Evolutionary conservation across 2,888 invertebrate species (phyloP).

Genomic region (Prosopocoilus inquinatus): DNA sequence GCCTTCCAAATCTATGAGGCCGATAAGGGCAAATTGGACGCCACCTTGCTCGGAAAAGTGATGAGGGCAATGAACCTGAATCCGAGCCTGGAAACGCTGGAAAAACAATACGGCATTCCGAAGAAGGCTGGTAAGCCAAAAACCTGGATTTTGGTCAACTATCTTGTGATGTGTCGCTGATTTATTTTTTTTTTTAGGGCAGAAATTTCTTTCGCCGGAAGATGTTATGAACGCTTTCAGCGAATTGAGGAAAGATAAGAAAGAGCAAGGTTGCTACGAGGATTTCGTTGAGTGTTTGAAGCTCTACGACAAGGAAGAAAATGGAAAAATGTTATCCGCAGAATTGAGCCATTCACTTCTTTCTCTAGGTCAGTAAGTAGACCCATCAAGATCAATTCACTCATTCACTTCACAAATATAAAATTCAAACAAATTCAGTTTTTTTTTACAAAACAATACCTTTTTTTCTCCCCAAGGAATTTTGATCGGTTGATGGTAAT

Average conservation of each 20-base stretch:
- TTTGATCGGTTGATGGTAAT: background rate
- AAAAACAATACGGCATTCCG: constrained; percentile 92
- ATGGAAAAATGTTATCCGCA: constrained; percentile 92
- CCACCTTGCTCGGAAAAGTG: constrained; percentile 83
- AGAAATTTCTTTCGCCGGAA: constrained; percentile 88
- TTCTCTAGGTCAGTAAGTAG: constrained; percentile 71
- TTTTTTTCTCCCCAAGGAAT: too few species aligned
- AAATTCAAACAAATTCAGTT: background rate
- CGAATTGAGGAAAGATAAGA: constrained; percentile 84
- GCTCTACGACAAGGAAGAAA: constrained; percentile 97
- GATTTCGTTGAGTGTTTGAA: constrained; percentile 99
- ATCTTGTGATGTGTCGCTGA: background rate
- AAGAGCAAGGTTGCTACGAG: constrained; percentile 93
- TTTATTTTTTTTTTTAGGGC: constrained; percentile 51
- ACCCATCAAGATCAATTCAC: too few species aligned
- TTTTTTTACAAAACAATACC: too few species aligned
- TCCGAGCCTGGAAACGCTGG: constrained; percentile 88
- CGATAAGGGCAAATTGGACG: constrained; percentile 86
- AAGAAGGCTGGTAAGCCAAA: constrained; percentile 85
- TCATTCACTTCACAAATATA: background rate
- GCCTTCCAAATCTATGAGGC: constrained; percentile 50
- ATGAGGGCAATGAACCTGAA: constrained; percentile 90
- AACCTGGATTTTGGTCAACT: background rate
- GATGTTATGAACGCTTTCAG: constrained; percentile 97
- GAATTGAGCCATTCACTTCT: constrained; percentile 94